Evolutionary conservation across 2,113 vertebrate genomes (phyloP).

Genomic region (Platichthys stellatus): DNA sequence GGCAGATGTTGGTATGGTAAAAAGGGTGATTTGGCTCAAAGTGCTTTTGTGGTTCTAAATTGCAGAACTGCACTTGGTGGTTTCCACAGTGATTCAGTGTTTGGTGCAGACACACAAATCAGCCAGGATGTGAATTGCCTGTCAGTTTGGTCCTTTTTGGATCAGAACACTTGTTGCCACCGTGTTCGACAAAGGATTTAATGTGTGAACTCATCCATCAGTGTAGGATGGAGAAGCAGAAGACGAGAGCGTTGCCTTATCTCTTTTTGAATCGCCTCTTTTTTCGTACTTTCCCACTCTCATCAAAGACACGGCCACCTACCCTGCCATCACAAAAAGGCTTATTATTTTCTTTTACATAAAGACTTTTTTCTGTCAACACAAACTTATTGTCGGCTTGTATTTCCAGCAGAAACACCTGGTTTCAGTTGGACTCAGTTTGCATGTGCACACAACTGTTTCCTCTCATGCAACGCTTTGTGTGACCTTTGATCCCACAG

Average conservation of each 20-base stretch:
- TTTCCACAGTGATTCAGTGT: conserved; percentile 66
- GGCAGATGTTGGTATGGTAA: conserved; percentile 12
- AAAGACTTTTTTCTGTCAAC: conserved; percentile 3
- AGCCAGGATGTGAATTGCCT: conserved; percentile 52
- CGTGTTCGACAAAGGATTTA: conserved; percentile 10
- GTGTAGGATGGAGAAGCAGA: neutral
- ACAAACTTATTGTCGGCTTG: conserved; percentile 1
- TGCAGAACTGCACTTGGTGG: conserved; percentile 40
- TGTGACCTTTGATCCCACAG: conserved; percentile 47
- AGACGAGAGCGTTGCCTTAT: neutral
- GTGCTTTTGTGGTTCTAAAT: conserved; percentile 22
- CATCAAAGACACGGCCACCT: neutral
- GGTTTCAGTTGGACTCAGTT: conserved; percentile 21
- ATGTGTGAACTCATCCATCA: conserved; percentile 35
- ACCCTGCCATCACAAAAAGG: neutral
- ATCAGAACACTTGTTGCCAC: conserved; percentile 27
- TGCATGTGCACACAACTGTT: conserved; percentile 46
- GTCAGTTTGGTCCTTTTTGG: conserved; percentile 38
- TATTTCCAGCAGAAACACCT: conserved; percentile 20
- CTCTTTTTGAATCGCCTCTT: neutral
- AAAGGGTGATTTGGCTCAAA: conserved; percentile 22
- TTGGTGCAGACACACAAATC: conserved; percentile 63
- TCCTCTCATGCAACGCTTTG: conserved; percentile 26
- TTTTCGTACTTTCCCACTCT: neutral
- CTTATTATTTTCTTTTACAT: neutral